A percentile compares a stretch with the other conserved stretches of the same genome.
Conservation (phyloP, 2,797 vertebrate species). For the Buphagus erythrorhynchus region DNA sequence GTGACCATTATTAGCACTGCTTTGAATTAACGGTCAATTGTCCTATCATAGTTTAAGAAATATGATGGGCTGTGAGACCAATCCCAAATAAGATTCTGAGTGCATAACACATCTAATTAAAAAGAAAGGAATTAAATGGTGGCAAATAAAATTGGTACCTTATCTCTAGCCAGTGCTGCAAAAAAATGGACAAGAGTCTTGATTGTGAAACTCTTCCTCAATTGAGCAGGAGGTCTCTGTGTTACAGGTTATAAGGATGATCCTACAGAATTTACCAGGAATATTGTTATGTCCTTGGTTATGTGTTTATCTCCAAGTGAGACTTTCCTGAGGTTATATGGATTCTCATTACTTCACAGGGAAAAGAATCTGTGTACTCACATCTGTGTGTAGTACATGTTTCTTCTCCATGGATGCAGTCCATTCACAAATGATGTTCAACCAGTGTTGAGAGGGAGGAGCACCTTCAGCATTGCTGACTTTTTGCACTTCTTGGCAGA, state of each 20-base stretch:
- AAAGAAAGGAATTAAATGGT: background rate
- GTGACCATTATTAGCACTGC: background rate
- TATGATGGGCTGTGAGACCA: slow-evolving; percentile 16
- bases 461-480: background rate
- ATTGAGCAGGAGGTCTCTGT: background rate
- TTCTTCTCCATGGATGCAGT: background rate
- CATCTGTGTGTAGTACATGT: accelerated
- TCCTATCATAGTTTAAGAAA: slow-evolving; percentile 39
- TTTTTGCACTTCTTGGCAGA: background rate
- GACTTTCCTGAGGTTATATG: background rate
- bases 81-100: slow-evolving; percentile 16
- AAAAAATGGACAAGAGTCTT: background rate
- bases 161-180: background rate
- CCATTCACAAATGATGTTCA: background rate
- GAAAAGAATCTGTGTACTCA: background rate
- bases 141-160: slow-evolving; percentile 17
- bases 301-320: background rate
- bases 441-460: background rate
- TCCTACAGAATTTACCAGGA: background rate
- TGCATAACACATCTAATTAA: slow-evolving; percentile 26
- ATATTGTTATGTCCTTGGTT: background rate
- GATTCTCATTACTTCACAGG: background rate
- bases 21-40: slow-evolving; percentile 38
- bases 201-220: background rate
- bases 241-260: background rate